Evolutionary conservation across 2,113 vertebrate genomes (phyloP).

Genomic region (Bambusicola thoracicus): DNA sequence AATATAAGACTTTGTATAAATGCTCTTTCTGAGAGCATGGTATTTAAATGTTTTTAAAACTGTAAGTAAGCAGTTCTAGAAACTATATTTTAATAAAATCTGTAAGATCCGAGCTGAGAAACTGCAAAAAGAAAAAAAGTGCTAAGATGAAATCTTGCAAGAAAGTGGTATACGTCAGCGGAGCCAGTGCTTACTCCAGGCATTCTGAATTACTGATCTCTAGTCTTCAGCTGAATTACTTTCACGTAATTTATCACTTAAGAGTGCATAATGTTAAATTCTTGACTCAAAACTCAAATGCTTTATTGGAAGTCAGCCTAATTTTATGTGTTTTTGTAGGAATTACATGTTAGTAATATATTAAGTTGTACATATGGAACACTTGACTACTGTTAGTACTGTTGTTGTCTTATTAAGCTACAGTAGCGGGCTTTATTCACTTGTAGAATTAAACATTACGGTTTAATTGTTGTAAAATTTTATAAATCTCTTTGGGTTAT

Average conservation of each 20-base stretch:
- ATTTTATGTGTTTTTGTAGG: constrained; percentile 58
- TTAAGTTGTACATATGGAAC: constrained; percentile 54
- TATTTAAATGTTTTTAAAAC: constrained; percentile 76
- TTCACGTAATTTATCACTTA: constrained; percentile 10
- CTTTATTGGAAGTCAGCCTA: constrained; percentile 60
- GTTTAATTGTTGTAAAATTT: constrained; percentile 82
- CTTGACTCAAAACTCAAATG: constrained; percentile 37
- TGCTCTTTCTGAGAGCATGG: constrained; percentile 76
- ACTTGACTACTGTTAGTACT: constrained; percentile 73
- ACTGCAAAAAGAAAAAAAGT: not conserved
- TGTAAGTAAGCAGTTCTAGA: constrained; percentile 66
- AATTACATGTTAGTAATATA: constrained; percentile 52
- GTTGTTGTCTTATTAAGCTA: constrained; percentile 71
- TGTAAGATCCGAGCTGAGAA: not conserved
- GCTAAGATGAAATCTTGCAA: not conserved
- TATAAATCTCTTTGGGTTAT: constrained; percentile 87
- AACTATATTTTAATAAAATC: constrained; percentile 63
- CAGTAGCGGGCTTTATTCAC: constrained; percentile 76
- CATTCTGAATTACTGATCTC: not conserved
- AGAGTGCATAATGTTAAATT: not conserved
- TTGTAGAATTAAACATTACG: constrained; percentile 79
- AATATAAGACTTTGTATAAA: constrained; percentile 72
- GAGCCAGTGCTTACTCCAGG: not conserved
- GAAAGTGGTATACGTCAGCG: not conserved
- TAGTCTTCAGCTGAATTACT: constrained; percentile 2